Base-by-base conservation (phyloP, 1,140 invertebrate species). In the Doryteuthis pealeii region DNA sequence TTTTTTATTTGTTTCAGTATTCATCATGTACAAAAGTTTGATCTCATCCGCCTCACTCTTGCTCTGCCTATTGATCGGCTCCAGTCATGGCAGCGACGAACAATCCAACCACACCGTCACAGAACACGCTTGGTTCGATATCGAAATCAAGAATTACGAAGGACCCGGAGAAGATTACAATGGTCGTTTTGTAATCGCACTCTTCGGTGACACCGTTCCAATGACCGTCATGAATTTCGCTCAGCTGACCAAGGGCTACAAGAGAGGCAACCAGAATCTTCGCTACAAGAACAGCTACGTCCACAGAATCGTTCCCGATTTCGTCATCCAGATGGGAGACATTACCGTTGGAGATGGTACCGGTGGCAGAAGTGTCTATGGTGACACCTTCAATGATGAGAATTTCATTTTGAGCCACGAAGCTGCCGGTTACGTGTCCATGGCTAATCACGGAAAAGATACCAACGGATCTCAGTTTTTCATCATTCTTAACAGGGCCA, bases 401-500 rank as follows among this genome's bases (percentile, higher is more conserved):
- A 82, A 83, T 75, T 86, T 84, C 73, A 58, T 72, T 54, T 70
- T 87, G 32, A 84, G 81, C 70, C 85, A 87, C 76, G 71, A 73
- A 69, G 78, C 77, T 14, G 78, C 81, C 49, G 85, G 85, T 18
- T 81, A 80, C 72, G 79, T 87, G 10, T 82, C 83, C 69, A 87
- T 87, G 85, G 86, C 86, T 14, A 87, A 89, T 79, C 82, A 82
- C 65, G 86, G 86, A 30, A 33, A 67, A 66, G 82, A 88, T 80
- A 86, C 83, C 22, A 88, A 88, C 75, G 86, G 86, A 3, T 87
- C 86, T 22, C 87, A 88, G 76, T 88, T 87, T 77, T 87, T 86
- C 77, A 85, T 88, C 92, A 94, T 93, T 0, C 96, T 98, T 93
- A 95, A 94, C 70, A 96, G 96, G 87, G 94, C 95, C 84, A 78